A percentile compares a stretch with the other conserved stretches of the same genome.
phyloP scores from a whole-genome alignment of 1,140 invertebrate species.

The Nautilus pompilius region DNA sequence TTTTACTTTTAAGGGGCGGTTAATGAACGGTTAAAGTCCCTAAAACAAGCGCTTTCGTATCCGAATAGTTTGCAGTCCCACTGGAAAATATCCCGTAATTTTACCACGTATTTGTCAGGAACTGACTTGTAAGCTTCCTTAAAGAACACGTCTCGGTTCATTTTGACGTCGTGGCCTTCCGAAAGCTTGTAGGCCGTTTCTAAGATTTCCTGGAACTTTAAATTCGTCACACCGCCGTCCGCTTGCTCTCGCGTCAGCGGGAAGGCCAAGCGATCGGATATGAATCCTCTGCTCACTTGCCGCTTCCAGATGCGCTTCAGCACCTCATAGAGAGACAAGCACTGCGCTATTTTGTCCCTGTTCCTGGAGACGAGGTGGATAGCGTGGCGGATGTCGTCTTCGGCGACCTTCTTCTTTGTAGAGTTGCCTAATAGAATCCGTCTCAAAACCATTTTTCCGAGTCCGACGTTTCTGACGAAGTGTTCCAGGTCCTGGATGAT shows the following conservation, averaged over 20 bases:
- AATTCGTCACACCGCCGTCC: neutral
- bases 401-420: neutral
- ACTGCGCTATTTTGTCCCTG: neutral
- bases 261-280: neutral
- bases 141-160: neutral
- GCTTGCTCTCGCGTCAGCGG: neutral
- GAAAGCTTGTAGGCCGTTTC: neutral
- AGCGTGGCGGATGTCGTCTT: neutral
- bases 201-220: neutral
- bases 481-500: neutral
- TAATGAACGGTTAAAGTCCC: too few relatives aligned
- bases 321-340: neutral
- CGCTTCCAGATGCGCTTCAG: neutral
- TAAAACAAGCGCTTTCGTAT: too few relatives aligned
- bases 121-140: neutral
- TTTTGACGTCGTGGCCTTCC: neutral
- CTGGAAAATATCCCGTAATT: neutral
- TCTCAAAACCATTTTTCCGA: neutral
- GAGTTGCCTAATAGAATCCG: neutral
- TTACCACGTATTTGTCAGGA: neutral
- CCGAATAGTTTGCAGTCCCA: conserved; percentile 2
- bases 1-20: too few relatives aligned
- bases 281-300: neutral
- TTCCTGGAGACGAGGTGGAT: neutral
- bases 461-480: neutral